Base-by-base conservation (phyloP, 2,113 vertebrate genomes). In the Notarius quadriscutis region DNA sequence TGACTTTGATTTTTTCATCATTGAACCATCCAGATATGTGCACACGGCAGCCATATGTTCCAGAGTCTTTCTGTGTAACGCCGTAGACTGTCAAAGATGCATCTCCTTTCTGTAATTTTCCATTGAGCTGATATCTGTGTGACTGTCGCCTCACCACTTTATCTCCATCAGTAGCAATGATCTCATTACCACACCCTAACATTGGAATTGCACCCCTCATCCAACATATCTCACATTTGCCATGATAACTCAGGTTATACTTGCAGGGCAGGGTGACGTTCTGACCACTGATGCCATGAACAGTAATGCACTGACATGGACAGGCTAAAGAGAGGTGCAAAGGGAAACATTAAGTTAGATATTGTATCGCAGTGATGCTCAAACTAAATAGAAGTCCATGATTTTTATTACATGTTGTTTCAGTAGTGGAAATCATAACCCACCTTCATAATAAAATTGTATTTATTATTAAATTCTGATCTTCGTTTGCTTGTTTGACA, bases 11-110 rank as follows among this genome's bases (percentile, higher is more conserved):
- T 77, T 85, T 90, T 81, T 79, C 6, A 81, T 92, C 91, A 69
- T 92, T 92, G 53, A 90, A 92, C 79, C 0, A 80, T 85, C 91
- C 91, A 14, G 72, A 77, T 0, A 90, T 20, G 5, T 89, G 82
- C 55, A 91, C 85, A 4, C 91, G 88, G 71, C 91, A 92, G 18
- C 89, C 89, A 4, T 92, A 92, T 48, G 15, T 74, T 50, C 90
- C 91, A 60, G 89, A 85, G 80, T 92, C 90, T 20, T 18, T 5
- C 60, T 34, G 60, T 1, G 12, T 34, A 1, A 81, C 15, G 53
- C 67, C 30, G 10, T 48, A 0, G 78, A 92, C 90, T 11, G 90
- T 91, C 51, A 92, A 60, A 62, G 91, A 90, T 15, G 90, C 90
- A 30, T 92, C 87, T 34, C 91, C 91, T 5, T 48, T 53, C 22